Percentiles rank a stretch among this genome's conserved stretches.
Evolutionary conservation across 2,113 vertebrate genomes (phyloP).

Genomic region (Steatornis caripensis): DNA sequence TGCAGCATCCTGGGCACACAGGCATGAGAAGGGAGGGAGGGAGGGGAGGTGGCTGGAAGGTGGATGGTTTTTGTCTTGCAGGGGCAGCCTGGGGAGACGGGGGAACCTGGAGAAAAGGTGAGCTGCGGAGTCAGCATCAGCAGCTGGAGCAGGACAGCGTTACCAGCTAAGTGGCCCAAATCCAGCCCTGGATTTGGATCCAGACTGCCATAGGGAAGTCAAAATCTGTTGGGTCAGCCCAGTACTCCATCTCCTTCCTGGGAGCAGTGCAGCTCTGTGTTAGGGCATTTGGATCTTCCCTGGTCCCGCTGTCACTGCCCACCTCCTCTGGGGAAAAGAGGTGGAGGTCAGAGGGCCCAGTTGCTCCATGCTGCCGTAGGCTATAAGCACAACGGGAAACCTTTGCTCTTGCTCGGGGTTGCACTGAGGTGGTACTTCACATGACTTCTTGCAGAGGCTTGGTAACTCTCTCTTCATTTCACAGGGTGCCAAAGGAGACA

Average conservation of each 20-base stretch:
- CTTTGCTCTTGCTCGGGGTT: not conserved
- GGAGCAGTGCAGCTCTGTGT: not conserved
- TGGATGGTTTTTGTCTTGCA: slow-evolving; percentile 14
- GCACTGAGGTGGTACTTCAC: not conserved
- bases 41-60: not conserved
- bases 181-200: not conserved
- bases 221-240: not conserved
- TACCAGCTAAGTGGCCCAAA: not conserved
- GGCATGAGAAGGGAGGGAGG: not conserved
- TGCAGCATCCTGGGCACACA: not conserved
- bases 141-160: not conserved
- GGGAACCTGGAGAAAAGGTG: slow-evolving; percentile 62
- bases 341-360: not conserved
- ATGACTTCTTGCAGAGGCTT: not conserved
- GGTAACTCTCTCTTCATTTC: not conserved
- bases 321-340: not conserved
- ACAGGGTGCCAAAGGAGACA: slow-evolving; percentile 75
- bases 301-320: rapidly evolving
- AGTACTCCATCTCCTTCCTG: not conserved
- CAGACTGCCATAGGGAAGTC: not conserved
- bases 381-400: not conserved
- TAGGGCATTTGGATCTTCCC: not conserved
- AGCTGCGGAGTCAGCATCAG: not conserved
- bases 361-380: not conserved
- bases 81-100: slow-evolving; percentile 80